Percentiles rank a stretch among this genome's conserved stretches.
Conservation (phyloP, 2,797 vertebrate genomes). For the Diceros bicornis region DNA sequence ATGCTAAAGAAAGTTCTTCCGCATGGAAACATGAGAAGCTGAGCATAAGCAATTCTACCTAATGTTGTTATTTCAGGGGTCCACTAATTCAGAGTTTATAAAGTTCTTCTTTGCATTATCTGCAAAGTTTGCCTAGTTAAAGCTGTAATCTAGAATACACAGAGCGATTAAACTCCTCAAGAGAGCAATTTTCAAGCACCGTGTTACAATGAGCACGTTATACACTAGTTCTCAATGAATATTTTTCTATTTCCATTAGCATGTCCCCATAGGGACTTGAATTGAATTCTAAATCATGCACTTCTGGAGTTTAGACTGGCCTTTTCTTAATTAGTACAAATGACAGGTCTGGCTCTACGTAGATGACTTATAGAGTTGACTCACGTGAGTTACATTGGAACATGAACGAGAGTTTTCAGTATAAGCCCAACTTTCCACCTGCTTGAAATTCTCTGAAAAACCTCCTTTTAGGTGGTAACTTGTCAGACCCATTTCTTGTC, state of each 20-base stretch:
- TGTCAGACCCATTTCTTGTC: slow-evolving; percentile 74
- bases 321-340: slow-evolving; percentile 65
- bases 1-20: neutral
- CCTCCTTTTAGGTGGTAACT: slow-evolving; percentile 32
- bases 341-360: neutral
- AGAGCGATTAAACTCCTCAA: neutral
- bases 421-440: neutral
- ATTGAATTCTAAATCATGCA: slow-evolving; percentile 35
- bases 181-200: neutral
- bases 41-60: neutral
- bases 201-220: neutral
- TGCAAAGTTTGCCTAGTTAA: neutral
- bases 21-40: neutral
- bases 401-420: neutral
- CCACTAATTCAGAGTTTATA: neutral
- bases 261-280: neutral
- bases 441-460: slow-evolving; percentile 58
- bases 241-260: slow-evolving; percentile 21
- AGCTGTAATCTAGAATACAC: neutral
- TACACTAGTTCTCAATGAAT: neutral
- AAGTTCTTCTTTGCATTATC: neutral
- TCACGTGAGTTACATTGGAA: neutral
- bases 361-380: neutral
- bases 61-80: neutral
- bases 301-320: neutral